Evolutionary conservation across 2,888 invertebrate genomes (phyloP).

Genomic region (Drosophila crucigera): DNA sequence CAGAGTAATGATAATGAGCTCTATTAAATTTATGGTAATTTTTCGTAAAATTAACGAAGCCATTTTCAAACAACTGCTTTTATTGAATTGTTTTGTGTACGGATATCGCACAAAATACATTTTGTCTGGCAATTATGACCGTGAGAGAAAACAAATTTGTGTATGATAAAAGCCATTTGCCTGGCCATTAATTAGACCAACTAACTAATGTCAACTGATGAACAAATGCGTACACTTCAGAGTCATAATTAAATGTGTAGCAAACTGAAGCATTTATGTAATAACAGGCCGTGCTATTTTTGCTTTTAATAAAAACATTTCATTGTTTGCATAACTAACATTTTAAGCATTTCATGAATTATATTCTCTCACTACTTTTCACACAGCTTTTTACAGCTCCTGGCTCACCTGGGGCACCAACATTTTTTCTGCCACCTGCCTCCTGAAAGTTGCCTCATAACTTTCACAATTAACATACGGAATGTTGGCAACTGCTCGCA

Average conservation of each 20-base stretch:
- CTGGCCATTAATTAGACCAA: conserved; percentile 52
- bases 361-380: conserved; percentile 21
- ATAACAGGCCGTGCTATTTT: not conserved
- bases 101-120: conserved; percentile 13
- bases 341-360: conserved; percentile 20
- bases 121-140: conserved; percentile 16
- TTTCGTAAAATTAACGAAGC: conserved; percentile 29
- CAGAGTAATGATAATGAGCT: conserved; percentile 21
- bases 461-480: conserved; percentile 58
- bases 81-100: conserved; percentile 38
- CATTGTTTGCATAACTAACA: conserved; percentile 6
- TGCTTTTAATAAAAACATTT: not conserved
- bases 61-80: conserved; percentile 26
- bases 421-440: conserved; percentile 7
- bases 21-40: conserved; percentile 46
- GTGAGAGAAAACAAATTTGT: conserved; percentile 47
- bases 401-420: conserved; percentile 9
- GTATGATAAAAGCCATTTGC: conserved; percentile 57
- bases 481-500: conserved; percentile 38
- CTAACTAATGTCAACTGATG: conserved; percentile 33
- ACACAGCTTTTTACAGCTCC: conserved; percentile 35
- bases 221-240: conserved; percentile 15
- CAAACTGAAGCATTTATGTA: conserved; percentile 8
- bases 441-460: conserved; percentile 45
- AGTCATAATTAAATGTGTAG: conserved; percentile 36